Base-by-base conservation (phyloP, 2,888 invertebrate genomes). In the Panzeria rudis region DNA sequence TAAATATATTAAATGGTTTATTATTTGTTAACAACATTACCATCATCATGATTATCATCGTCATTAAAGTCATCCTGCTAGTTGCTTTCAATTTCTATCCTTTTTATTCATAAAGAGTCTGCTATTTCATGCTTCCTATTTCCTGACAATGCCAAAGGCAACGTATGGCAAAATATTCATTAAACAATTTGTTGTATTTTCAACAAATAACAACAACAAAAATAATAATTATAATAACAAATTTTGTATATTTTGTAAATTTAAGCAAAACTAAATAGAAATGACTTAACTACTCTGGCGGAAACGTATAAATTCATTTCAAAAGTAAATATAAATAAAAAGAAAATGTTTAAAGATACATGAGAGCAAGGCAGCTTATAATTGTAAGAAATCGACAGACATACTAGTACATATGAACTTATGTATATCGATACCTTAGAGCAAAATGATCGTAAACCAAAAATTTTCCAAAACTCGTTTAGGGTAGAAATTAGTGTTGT, bases 121-220 rank as follows among this genome's bases (percentile, higher is more conserved):
- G 54, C 25, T 71, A n/a, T 52, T 54, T 8, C n/a, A 23, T 68
- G 32, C 32, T 52, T 32, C 23, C 0, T 47, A 6, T 6, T 23
- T 35, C n/a, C 11, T 35, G 17, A 3, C 8, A 29, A 25, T 54
- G 56, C 56, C 71, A 17, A 25, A 41, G 17, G 59, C 59, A 59
- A 59, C 17, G 1, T 17, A 11, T 35, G 41, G 56, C n/a, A 41
- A 71, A 71, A 41, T 71, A 29, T 56, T 71, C 13, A 56, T 56
- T 54, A 56, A 71, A 56, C 56, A 71, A 56, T 71, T 71, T 71
- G 29, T 69, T 54, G 0, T 17, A 5, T 41, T 25, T 35, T 52
- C 32, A 68, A 52, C 17, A 50, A 20, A 50, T 56, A 71, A 11
- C 7, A 38, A 11, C 13, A 38, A 41, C 13, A 41, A 29, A 17